Base-by-base conservation (phyloP, 2,888 invertebrate species). In the Agrochola macilenta region DNA sequence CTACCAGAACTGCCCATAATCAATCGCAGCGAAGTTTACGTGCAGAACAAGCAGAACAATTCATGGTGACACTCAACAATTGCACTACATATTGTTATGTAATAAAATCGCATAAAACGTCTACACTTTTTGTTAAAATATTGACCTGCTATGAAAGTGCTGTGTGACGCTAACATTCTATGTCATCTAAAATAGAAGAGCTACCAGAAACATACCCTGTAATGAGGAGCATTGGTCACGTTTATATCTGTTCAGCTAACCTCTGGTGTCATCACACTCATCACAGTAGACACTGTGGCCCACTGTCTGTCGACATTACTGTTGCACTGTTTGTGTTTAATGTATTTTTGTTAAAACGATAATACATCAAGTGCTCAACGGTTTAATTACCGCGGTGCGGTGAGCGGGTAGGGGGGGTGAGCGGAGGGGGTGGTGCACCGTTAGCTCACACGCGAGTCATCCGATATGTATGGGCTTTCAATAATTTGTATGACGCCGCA, bases 391-490 rank as follows among this genome's bases (percentile, higher is more conserved):
- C 52, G 43, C 39, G 58, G 5, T 4, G 65, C 43, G 71, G 64
- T 12, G 49, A 2, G 11, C n/a, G 30, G 30, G 64, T 17, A 20
- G 57, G 49, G 20, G 26, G 46, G 57, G 23, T 9, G n/a, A 26
- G 72, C 23, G n/a, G 26, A 7, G 49, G 63, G 26, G 71, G 39
- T 9, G 26, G 64, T 60, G 69, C 72, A 68, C 85, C 87, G 89
- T 80, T 83, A 76, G 54, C 84, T 76, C n/a, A 54, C 84, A 84
- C 87, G 83, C 88, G 66, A 81, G 89, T 85, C 85, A 88, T 88
- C 71, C 74, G 87, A 89, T 88, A 88, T 88, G 79, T 76, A 87
- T 89, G 63, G 78, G 79, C 69, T 88, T 83, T 89, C 79, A 89
- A 88, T 87, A 80, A 88, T 88, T 88, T 82, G 80, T 85, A 79